phyloP scores from a whole-genome alignment of 2,113 vertebrate genomes.

The Addax nasomaculatus region DNA sequence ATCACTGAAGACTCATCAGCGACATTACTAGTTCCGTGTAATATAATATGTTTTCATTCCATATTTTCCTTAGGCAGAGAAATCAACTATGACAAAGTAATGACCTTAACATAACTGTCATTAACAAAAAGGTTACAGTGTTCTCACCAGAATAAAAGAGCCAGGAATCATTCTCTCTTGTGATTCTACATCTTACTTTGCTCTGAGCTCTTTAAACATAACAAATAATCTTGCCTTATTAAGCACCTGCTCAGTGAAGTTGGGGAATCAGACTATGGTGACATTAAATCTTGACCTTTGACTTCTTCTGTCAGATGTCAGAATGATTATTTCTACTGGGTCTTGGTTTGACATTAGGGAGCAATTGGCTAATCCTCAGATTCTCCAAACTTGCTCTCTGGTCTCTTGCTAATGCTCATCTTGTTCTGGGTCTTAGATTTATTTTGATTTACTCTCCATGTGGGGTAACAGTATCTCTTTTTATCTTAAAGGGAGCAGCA shows the following conservation, averaged over 20 bases:
- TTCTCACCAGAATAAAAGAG: conserved; percentile 62
- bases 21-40: conserved; percentile 29
- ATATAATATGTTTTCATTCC: conserved; percentile 56
- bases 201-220: conserved; percentile 67
- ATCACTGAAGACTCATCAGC: conserved; percentile 43
- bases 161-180: conserved; percentile 35
- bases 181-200: conserved; percentile 38
- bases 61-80: conserved; percentile 57
- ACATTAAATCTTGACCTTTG: conserved; percentile 74
- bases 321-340: conserved; percentile 79
- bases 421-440: conserved; percentile 62
- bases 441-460: conserved; percentile 65
- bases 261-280: conserved; percentile 63
- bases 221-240: conserved; percentile 75
- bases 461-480: conserved; percentile 53
- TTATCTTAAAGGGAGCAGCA: conserved; percentile 41
- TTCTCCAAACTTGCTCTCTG: conserved; percentile 65
- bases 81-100: conserved; percentile 69
- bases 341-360: conserved; percentile 76
- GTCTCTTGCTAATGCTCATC: conserved; percentile 38
- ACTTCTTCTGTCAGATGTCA: conserved; percentile 75
- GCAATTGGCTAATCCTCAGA: conserved; percentile 75
- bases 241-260: conserved; percentile 77
- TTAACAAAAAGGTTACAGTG: conserved; percentile 66
- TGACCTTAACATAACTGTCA: conserved; percentile 62